Conservation (phyloP, 2,797 vertebrate genomes). For the Mus spretus region DNA sequence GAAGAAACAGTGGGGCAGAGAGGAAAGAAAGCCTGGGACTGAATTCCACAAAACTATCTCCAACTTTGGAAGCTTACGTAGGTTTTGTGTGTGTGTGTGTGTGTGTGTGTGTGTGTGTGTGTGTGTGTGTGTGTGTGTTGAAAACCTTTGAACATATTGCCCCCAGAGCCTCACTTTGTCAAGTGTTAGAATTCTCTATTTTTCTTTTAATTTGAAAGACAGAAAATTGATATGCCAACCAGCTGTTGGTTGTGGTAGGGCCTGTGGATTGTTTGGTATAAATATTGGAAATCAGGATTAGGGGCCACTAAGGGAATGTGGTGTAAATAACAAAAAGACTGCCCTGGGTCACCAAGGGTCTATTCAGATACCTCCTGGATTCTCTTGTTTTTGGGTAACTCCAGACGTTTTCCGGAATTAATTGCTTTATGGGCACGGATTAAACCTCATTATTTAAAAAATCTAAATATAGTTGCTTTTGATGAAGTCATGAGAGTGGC, state of each 20-base stretch:
- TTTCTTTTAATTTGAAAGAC: constrained; percentile 77
- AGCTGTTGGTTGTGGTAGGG: constrained; percentile 77
- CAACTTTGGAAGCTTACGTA: constrained; percentile 67
- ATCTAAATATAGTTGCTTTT: constrained; percentile 77
- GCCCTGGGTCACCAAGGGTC: constrained; percentile 58
- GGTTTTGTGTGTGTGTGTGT: constrained; percentile 36
- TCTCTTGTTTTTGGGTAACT: constrained; percentile 75
- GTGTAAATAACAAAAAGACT: constrained; percentile 53
- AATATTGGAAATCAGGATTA: constrained; percentile 79
- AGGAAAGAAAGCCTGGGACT: constrained; percentile 37
- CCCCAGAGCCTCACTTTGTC: neutral
- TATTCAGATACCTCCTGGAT: constrained; percentile 64
- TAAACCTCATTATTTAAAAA: constrained; percentile 64
- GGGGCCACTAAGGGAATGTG: constrained; percentile 81
- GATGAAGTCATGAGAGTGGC: constrained; percentile 75
- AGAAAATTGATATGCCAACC: constrained; percentile 79
- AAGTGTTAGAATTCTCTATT: constrained; percentile 24
- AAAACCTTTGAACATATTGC: constrained; percentile 55
- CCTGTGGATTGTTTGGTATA: constrained; percentile 84
- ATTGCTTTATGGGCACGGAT: constrained; percentile 77
- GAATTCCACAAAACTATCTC: constrained; percentile 75
- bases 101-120: constrained; percentile 63
- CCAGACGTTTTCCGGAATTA: constrained; percentile 83
- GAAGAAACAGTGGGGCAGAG: constrained; percentile 75
- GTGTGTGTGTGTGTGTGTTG: neutral